These are phyloP conservation scores for Eupithecia pulchellata DNA, from an alignment of 2,888 invertebrate genomes.

Conservation along the genomic window DNA sequence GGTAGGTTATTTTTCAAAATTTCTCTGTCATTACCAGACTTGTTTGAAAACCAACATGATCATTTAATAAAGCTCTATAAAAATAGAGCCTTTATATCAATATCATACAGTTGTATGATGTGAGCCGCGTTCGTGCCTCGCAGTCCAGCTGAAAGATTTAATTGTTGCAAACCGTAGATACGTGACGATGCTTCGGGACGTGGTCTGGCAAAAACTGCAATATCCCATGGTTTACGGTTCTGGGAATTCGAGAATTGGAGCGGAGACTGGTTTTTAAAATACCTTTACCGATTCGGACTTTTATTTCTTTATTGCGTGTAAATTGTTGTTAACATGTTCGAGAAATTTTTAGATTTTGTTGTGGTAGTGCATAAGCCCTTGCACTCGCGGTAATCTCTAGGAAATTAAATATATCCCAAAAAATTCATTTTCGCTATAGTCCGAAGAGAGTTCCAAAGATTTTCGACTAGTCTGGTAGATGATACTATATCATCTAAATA, in stretches of 20 bases:
- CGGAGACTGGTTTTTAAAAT: constrained; percentile 27
- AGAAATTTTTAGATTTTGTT: no score
- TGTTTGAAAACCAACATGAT: neutral
- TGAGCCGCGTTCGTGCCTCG: constrained; percentile 35
- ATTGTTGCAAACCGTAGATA: constrained; percentile 58
- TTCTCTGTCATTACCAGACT: neutral
- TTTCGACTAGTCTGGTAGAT: no score
- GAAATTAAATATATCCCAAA: no score
- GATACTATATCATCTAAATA: no score
- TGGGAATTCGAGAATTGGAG: constrained; percentile 23
- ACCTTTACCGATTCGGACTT: constrained; percentile 12
- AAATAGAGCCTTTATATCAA: constrained; percentile 21
- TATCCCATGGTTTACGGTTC: constrained; percentile 38
- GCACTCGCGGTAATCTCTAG: no score
- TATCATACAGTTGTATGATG: constrained; percentile 28
- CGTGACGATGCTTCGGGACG: constrained; percentile 55
- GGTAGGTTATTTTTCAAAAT: neutral
- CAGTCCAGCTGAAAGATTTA: constrained; percentile 54
- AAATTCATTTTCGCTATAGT: no score
- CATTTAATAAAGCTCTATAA: neutral
- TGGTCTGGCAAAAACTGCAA: constrained; percentile 45
- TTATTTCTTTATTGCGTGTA: neutral
- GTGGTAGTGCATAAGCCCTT: no score
- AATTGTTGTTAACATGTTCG: no score
- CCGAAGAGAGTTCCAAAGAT: no score